Base-by-base conservation (phyloP, 2,888 invertebrate genomes). In the Drosophila anceps region DNA sequence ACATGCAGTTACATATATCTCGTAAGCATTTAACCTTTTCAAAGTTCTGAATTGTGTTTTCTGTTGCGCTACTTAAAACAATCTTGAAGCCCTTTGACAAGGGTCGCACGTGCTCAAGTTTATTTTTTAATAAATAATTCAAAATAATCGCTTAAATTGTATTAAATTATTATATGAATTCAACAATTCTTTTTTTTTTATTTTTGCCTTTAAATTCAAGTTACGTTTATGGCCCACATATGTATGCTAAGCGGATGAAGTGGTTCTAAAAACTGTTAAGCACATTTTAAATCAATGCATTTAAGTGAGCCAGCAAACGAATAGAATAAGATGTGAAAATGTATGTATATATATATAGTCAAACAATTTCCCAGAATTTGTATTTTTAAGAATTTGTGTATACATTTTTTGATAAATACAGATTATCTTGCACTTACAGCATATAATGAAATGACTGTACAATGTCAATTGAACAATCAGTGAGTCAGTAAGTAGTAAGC, bases 91-190 rank as follows among this genome's bases (percentile, higher is more conserved):
- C 1, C 29, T 24, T 57, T 57, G 57, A 57, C 41, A 15, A 57
- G 41, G 55, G 55, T 57, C 20, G 41, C 55, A 43, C 55, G 41
- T 31, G 55, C 18, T 8, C 29, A 31, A 43, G 10, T 33, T 31
- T 4, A 44, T 4, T 43, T 7, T 44, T 24, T 15, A 33, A 29
- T 55, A 39, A 29, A 41, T 55, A 41, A 41, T 46, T 7, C 0
- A 18, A 33, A 20, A 20, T 20, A 33, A 18, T 20, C 13, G 20
- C 15, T 13, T 20, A 51, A 33, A 33, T 51, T 13, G 10, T 51
- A 33, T 51, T 33, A 51, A 48, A 18, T 48, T 48, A n/a, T 29
- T 29, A 6, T 29, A 12, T 29, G 10, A 10, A 29, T 18, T 33
- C 20, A 0, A 31, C 7, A 13, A 18, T 48, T 48, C 29, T 0